phyloP scores from a whole-genome alignment of 2,888 invertebrate genomes.

The Eristalis arbustorum region DNA sequence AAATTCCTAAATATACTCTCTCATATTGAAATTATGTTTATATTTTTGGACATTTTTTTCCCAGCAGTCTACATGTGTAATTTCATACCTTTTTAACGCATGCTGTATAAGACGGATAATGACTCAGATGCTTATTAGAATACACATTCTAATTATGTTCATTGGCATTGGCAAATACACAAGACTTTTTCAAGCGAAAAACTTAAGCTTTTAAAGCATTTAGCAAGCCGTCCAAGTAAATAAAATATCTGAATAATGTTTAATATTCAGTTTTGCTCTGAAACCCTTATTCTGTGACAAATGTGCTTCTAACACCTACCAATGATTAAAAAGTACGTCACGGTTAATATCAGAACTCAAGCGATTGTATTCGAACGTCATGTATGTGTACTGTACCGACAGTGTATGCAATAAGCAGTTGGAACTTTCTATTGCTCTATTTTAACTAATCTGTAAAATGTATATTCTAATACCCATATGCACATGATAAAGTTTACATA shows the following conservation, averaged over 20 bases:
- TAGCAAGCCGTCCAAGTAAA: background rate
- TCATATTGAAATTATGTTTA: too few relatives aligned
- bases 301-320: constrained; percentile 21
- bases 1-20: too few relatives aligned
- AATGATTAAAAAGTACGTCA: constrained; percentile 58
- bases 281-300: background rate
- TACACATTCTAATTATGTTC: background rate
- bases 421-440: constrained; percentile 53
- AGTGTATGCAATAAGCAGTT: constrained; percentile 43
- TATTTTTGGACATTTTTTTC: background rate
- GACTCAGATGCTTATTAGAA: background rate
- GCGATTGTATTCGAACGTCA: constrained; percentile 37
- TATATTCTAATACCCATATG: background rate
- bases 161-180: background rate
- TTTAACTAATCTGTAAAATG: constrained; percentile 35
- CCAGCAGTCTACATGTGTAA: background rate
- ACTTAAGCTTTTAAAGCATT: background rate
- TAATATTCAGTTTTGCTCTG: background rate
- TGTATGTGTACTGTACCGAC: constrained; percentile 43
- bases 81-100: background rate
- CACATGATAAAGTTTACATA: background rate
- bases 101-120: background rate
- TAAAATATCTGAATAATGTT: background rate
- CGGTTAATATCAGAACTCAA: constrained; percentile 45
- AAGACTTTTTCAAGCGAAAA: background rate